phyloP scores from a whole-genome alignment of 2,888 invertebrate species.

The Macaria liturata region DNA sequence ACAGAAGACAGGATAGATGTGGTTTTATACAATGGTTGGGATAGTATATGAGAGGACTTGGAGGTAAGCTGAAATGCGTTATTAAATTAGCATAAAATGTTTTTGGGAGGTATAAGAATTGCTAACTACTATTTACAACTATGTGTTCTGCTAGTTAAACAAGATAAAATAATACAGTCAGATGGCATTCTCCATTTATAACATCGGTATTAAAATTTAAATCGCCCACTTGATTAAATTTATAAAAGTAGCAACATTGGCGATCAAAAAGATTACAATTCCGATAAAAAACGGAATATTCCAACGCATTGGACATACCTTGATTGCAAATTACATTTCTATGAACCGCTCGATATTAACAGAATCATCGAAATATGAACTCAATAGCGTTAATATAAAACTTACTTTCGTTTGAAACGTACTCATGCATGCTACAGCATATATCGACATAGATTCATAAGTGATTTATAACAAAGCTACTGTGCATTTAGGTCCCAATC shows the following conservation, averaged over 20 bases:
- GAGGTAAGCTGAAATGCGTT: no score
- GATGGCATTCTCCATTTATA: neutral
- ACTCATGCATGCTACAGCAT: constrained; percentile 25
- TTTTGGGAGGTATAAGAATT: no score
- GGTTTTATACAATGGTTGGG: no score
- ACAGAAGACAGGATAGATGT: no score
- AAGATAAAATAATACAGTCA: constrained; percentile 6
- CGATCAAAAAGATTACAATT: constrained; percentile 19
- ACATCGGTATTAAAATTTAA: neutral
- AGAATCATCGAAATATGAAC: constrained; percentile 31
- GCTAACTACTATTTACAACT: no score
- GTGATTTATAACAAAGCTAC: constrained; percentile 54
- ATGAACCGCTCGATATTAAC: constrained; percentile 29
- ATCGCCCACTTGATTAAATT: constrained; percentile 28
- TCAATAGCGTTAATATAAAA: constrained; percentile 41
- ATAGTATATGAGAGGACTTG: no score
- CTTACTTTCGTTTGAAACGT: constrained; percentile 43
- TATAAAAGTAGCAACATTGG: constrained; percentile 19
- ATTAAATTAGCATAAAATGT: no score
- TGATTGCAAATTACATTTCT: constrained; percentile 45
- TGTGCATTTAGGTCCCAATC: constrained; percentile 39
- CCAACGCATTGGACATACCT: constrained; percentile 29
- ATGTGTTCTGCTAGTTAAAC: neutral
- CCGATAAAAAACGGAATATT: constrained; percentile 29
- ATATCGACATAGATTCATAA: constrained; percentile 49